Percentiles rank a stretch among this genome's conserved stretches.
phyloP scores from a whole-genome alignment of 1,140 invertebrate species.

The Anoplophora glabripennis region DNA sequence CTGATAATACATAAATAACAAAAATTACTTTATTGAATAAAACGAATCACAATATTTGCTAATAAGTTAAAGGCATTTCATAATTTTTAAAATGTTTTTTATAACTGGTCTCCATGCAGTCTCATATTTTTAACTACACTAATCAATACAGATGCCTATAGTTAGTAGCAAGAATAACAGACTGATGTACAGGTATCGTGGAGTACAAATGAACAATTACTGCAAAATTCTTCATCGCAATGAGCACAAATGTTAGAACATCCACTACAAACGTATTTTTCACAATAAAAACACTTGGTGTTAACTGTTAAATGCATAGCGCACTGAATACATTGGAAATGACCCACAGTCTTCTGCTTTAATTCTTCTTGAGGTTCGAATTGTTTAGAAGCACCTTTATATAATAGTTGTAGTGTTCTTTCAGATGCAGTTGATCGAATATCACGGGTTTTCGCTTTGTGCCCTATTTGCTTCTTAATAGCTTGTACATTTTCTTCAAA shows the following conservation, averaged over 20 bases:
- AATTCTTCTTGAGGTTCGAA: background rate
- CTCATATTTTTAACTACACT: no score
- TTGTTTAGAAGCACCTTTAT: slow-evolving; percentile 11
- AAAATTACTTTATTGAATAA: no score
- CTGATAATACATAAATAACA: no score
- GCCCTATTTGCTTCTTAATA: slow-evolving; percentile 4
- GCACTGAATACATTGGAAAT: slow-evolving; percentile 7
- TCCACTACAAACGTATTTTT: slow-evolving; percentile 2
- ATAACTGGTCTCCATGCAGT: no score
- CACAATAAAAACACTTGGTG: slow-evolving; percentile 13
- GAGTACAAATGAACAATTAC: slow-evolving; percentile 14
- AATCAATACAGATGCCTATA: background rate
- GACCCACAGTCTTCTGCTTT: background rate
- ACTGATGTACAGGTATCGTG: background rate
- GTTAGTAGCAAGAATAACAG: slow-evolving; percentile 16
- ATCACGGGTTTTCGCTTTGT: background rate
- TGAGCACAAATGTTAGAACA: slow-evolving; percentile 2
- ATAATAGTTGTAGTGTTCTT: slow-evolving; percentile 12
- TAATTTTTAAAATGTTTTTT: no score
- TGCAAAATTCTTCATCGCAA: slow-evolving; percentile 15
- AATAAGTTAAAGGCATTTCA: no score
- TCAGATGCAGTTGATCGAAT: slow-evolving; percentile 9
- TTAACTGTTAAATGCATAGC: background rate
- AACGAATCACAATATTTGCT: no score
- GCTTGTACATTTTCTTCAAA: slow-evolving; percentile 8